A percentile compares a stretch with the other conserved stretches of the same genome.
phyloP scores from a whole-genome alignment of 2,113 vertebrate genomes.

The Poecile atricapillus region DNA sequence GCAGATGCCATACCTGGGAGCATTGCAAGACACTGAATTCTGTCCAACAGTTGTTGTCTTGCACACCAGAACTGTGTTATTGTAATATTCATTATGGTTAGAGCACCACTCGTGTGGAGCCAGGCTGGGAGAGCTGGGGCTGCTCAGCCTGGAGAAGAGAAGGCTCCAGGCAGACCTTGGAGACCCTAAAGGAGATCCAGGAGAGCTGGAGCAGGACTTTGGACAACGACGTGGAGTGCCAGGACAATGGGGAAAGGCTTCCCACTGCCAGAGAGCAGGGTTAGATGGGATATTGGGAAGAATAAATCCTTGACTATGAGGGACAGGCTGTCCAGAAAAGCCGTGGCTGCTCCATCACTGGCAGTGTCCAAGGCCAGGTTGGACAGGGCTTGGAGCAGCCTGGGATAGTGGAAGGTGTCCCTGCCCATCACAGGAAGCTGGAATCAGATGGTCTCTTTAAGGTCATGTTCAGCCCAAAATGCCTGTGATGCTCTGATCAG shows the following conservation, averaged over 20 bases:
- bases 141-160: not conserved
- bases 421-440: not conserved
- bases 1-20: not conserved
- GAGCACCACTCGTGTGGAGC: fast-evolving
- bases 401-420: not conserved
- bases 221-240: not conserved
- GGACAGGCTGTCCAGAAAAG: fast-evolving
- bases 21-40: not conserved
- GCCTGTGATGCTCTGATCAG: not conserved
- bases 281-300: not conserved
- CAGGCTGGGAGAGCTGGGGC: not conserved
- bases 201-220: not conserved
- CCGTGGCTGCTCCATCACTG: not conserved
- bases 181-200: not conserved
- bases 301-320: not conserved
- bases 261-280: not conserved
- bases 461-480: not conserved
- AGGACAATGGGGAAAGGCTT: not conserved
- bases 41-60: not conserved
- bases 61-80: not conserved
- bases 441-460: not conserved
- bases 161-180: not conserved
- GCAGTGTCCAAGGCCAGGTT: not conserved
- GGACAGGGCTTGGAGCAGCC: fast-evolving
- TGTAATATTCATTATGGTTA: not conserved